phyloP scores from a whole-genome alignment of 2,113 vertebrate genomes.

The Gymnarchus niloticus region DNA sequence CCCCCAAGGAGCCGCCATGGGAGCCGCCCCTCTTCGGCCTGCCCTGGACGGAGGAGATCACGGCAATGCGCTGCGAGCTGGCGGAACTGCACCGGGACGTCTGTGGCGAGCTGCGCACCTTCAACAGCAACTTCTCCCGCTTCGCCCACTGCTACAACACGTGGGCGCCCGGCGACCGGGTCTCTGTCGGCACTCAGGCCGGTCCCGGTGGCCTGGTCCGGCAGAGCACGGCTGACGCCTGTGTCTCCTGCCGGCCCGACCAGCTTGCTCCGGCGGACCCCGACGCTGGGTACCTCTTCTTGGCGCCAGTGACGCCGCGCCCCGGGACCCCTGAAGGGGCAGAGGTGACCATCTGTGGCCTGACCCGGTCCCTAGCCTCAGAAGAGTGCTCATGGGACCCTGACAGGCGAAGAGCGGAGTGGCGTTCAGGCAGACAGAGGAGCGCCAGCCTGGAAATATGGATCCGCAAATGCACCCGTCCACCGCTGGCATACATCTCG shows the following conservation, averaged over 20 bases:
- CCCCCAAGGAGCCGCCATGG: slow-evolving; percentile 63
- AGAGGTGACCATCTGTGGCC: slow-evolving; percentile 23
- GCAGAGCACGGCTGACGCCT: slow-evolving; percentile 66
- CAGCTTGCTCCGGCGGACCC: slow-evolving; percentile 22
- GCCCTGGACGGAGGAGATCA: slow-evolving; percentile 70
- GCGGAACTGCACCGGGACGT: slow-evolving; percentile 64
- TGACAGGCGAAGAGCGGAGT: slow-evolving; percentile 54
- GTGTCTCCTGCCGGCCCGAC: slow-evolving; percentile 56
- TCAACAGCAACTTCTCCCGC: slow-evolving; percentile 68
- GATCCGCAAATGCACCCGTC: slow-evolving; percentile 66
- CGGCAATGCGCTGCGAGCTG: slow-evolving; percentile 65
- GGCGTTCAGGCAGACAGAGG: slow-evolving; percentile 42
- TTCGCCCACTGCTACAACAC: slow-evolving; percentile 70
- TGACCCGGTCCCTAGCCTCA: slow-evolving; percentile 36
- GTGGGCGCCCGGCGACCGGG: slow-evolving; percentile 61
- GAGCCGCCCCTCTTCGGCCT: slow-evolving; percentile 66
- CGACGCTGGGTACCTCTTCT: slow-evolving; percentile 43
- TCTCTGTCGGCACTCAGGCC: slow-evolving; percentile 66
- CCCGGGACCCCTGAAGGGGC: slow-evolving; percentile 27
- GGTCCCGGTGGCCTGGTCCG: slow-evolving; percentile 58
- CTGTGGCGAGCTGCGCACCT: slow-evolving; percentile 66
- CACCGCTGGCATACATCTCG: slow-evolving; percentile 69
- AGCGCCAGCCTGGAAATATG: slow-evolving; percentile 68
- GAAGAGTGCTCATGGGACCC: slow-evolving; percentile 59
- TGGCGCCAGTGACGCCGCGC: slow-evolving; percentile 43